These are phyloP conservation scores for Drosophila affinis DNA, from an alignment of 2,888 invertebrate genomes.

Conservation along the genomic window DNA sequence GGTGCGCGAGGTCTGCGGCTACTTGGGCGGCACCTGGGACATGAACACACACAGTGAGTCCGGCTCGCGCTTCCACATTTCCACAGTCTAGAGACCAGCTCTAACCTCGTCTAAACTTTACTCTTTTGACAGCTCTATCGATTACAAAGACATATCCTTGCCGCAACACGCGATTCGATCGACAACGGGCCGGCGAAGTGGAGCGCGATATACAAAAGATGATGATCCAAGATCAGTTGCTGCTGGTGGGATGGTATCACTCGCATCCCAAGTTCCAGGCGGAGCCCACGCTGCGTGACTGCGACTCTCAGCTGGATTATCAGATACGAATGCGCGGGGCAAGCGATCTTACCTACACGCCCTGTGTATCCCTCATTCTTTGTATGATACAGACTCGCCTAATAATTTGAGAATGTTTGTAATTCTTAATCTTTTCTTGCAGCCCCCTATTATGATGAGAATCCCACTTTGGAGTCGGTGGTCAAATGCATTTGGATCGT, in stretches of 20 bases:
- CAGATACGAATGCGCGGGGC: conserved; percentile 97
- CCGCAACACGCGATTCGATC: conserved; percentile 91
- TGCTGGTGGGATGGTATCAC: conserved; percentile 97
- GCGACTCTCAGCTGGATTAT: conserved; percentile 96
- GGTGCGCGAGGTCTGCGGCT: conserved; percentile 97
- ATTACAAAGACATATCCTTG: conserved; percentile 96
- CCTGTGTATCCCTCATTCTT: conserved; percentile 95
- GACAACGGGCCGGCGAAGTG: conserved; percentile 89
- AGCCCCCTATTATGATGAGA: conserved; percentile 94
- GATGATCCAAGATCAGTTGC: conserved; percentile 92
- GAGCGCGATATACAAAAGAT: conserved; percentile 92
- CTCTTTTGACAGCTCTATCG: conserved; percentile 88
- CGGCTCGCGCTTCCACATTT: conserved; percentile 29
- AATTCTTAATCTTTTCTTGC: conserved; percentile 71
- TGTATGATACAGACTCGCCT: conserved; percentile 86
- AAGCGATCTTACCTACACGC: conserved; percentile 95
- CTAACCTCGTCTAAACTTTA: neutral
- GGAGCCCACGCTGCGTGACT: conserved; percentile 93
- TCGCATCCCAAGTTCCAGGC: conserved; percentile 95
- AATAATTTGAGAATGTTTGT: neutral
- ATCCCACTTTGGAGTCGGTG: conserved; percentile 91
- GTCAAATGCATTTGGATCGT: conserved; percentile 96
- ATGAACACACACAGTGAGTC: conserved; percentile 95
- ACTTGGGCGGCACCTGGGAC: conserved; percentile 97
- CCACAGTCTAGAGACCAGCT: neutral